phyloP scores from a whole-genome alignment of 92 coral and sea anemone genomes.

The Phenganax subtilis region DNA sequence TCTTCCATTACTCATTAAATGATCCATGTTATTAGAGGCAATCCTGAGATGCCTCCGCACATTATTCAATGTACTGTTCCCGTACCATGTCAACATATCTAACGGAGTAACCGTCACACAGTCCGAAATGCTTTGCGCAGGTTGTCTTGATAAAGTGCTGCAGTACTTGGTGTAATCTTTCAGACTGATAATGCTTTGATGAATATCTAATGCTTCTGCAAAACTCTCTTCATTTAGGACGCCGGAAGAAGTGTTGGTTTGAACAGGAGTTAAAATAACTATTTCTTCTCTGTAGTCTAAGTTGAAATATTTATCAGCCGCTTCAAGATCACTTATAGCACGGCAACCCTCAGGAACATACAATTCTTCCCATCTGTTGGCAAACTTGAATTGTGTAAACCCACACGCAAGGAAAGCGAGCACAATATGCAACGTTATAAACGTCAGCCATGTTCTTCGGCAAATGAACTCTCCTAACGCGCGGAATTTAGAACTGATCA shows the following conservation, averaged over 20 bases:
- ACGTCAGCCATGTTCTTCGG: conserved; percentile 24
- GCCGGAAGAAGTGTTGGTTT: conserved; percentile 13
- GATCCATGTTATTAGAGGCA: not conserved
- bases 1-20: conserved; percentile 27
- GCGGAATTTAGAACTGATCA: conserved; percentile 29
- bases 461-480: conserved; percentile 24
- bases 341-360: conserved; percentile 33
- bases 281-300: conserved; percentile 30
- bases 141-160: conserved; percentile 15
- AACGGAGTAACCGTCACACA: conserved; percentile 27
- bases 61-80: not conserved
- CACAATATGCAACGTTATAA: conserved; percentile 4
- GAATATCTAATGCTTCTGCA: conserved; percentile 29
- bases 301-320: conserved; percentile 21
- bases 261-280: conserved; percentile 18
- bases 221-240: conserved; percentile 23
- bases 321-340: conserved; percentile 20
- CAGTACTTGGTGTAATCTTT: conserved; percentile 21
- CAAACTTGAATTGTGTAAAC: conserved; percentile 37
- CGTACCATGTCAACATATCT: conserved; percentile 17
- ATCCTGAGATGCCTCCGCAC: not conserved
- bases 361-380: conserved; percentile 32
- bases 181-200: conserved; percentile 13
- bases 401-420: conserved; percentile 23
- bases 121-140: conserved; percentile 21